These are phyloP conservation scores for Neotragus moschatus DNA, from an alignment of 2,113 vertebrate species.

Conservation along the genomic window DNA sequence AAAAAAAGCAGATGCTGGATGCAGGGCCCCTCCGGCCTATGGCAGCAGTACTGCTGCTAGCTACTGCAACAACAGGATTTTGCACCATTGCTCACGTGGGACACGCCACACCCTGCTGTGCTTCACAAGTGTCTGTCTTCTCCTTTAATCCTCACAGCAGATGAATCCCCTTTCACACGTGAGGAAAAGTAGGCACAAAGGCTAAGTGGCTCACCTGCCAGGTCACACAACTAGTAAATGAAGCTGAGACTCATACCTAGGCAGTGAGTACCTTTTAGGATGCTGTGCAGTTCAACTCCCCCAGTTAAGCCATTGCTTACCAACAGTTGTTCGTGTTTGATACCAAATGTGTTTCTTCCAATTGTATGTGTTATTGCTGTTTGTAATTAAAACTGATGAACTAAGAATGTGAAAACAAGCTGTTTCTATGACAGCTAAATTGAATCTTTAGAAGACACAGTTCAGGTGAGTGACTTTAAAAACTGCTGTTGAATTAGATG, in stretches of 20 bases:
- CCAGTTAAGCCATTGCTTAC: not conserved
- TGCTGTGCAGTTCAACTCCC: not conserved
- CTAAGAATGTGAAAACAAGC: constrained; percentile 26
- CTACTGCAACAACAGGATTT: not conserved
- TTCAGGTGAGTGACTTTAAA: not conserved
- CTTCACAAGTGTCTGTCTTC: not conserved
- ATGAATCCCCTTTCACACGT: not conserved
- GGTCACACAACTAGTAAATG: too few relatives aligned
- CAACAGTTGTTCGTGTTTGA: not conserved
- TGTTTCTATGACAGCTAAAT: constrained; percentile 5
- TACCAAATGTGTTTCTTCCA: not conserved
- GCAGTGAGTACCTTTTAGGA: not conserved
- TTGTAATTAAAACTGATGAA: not conserved
- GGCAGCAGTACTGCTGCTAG: not conserved
- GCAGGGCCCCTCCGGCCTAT: not conserved
- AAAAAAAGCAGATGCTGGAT: not conserved
- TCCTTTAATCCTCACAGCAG: not conserved
- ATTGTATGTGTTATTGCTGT: not conserved
- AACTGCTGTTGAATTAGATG: not conserved
- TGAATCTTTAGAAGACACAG: not conserved
- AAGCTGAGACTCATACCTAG: not conserved
- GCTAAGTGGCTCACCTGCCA: not conserved
- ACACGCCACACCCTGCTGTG: too few relatives aligned
- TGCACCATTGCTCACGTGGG: too few relatives aligned
- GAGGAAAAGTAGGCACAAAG: not conserved